These are phyloP conservation scores for Leucophora obtusa DNA, from an alignment of 2,888 invertebrate species.

Conservation along the genomic window DNA sequence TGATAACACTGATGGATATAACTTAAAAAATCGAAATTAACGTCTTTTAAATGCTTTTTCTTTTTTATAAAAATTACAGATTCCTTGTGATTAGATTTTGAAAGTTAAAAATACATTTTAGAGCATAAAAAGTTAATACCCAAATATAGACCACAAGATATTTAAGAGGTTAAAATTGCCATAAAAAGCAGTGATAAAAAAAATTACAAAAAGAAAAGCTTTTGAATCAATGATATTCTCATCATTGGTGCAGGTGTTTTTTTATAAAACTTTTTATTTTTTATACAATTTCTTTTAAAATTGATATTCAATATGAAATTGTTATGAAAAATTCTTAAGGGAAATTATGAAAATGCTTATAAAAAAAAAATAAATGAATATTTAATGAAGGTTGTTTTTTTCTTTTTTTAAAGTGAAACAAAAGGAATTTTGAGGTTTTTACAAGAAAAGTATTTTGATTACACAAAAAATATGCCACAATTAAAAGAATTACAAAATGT, in stretches of 20 bases:
- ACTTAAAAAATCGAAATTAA: too few species aligned
- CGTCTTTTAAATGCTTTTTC: too few species aligned
- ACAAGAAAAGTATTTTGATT: background rate
- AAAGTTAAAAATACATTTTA: too few species aligned
- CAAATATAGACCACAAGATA: too few species aligned
- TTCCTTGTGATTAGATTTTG: too few species aligned
- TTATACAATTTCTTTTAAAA: background rate
- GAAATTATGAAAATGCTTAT: slow-evolving; percentile 33
- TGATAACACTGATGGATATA: too few species aligned
- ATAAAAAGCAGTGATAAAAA: too few species aligned
- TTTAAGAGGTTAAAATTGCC: too few species aligned
- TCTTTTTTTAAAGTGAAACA: background rate
- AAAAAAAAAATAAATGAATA: slow-evolving; percentile 26
- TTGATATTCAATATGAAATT: slow-evolving; percentile 3
- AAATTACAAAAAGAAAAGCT: background rate
- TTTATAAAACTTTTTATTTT: background rate
- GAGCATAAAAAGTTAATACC: too few species aligned
- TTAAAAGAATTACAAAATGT: background rate
- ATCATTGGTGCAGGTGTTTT: background rate
- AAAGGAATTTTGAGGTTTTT: background rate
- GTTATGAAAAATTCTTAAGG: slow-evolving; percentile 21
- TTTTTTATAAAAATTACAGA: too few species aligned
- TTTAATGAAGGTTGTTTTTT: slow-evolving; percentile 24
- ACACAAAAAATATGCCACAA: slow-evolving; percentile 1
- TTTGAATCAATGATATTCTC: too few species aligned